Base-by-base conservation (phyloP, 53 echinoderm and acorn worm species). In the Arbacia lixula region DNA sequence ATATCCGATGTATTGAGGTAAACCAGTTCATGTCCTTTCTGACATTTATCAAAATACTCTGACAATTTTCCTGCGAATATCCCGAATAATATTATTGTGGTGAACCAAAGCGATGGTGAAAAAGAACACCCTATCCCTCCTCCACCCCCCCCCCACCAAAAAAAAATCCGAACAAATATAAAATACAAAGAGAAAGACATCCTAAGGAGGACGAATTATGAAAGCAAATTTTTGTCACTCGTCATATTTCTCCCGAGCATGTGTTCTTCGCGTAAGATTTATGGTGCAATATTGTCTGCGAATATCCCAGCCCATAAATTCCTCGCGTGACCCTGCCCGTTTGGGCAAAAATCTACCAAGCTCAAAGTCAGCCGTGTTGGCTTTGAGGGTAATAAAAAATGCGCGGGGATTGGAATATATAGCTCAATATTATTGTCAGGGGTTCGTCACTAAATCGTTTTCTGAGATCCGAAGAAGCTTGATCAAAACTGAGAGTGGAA, bases 271-370 rank as follows among this genome's bases (percentile, higher is more conserved):
- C 20, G 9, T 53, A 40, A 36, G 77, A 77, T 77, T 77, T 77
- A 77, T 77, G 55, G 43, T 38, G 37, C 58, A 57, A 58, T 58
- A 77, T n/a, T 58, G 58, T 77, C 58, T 77, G 57, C 57, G 31
- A 36, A 58, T 37, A 58, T 77, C 77, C 77, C 77, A 36, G 20
- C 40, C 77, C n/a, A 56, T 77, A 77, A 77, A 77, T 77, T 77
- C 77, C 77, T 37, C 26, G 36, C 39, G 12, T 77, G 77, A 77
- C 77, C 77, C 77, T 57, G 58, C 22, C 26, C 37, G 37, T 19
- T 31, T n/a, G 34, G 5, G 12, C 4, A 43, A 43, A 69, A 25
- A 43, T 43, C n/a, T n/a, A n/a, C n/a, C n/a, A n/a, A 43, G 38
- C 63, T 37, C 66, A 22, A 25, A 36, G 36, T 66, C 36, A 20